phyloP scores from a whole-genome alignment of 2,888 invertebrate genomes.

The Neoascia interrupta region DNA sequence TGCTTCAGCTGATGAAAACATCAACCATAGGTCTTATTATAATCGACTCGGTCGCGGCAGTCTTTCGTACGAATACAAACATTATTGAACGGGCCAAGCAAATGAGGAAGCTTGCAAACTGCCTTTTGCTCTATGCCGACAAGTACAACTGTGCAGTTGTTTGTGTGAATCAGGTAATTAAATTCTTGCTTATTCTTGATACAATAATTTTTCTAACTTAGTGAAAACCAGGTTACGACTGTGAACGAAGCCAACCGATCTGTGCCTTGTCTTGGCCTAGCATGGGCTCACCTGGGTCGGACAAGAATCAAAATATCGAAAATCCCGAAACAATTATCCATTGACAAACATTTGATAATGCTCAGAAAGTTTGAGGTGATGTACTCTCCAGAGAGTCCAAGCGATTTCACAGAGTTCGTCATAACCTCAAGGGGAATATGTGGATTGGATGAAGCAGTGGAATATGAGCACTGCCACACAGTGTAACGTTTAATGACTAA shows the following conservation, averaged over 20 bases:
- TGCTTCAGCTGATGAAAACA: conserved; percentile 81
- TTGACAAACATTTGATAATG: conserved; percentile 72
- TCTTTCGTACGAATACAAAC: conserved; percentile 83
- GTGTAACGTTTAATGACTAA: too few relatives aligned
- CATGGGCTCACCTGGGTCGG: conserved; percentile 85
- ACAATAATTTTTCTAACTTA: too few relatives aligned
- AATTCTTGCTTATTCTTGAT: too few relatives aligned
- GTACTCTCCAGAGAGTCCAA: conserved; percentile 83
- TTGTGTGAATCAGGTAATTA: conserved; percentile 86
- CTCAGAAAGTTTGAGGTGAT: conserved; percentile 81
- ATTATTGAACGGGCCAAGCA: conserved; percentile 81
- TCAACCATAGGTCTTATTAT: conserved; percentile 83
- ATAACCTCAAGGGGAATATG: conserved; percentile 80
- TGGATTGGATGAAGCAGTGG: conserved; percentile 72
- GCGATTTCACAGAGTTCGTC: conserved; percentile 80
- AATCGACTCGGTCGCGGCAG: conserved; percentile 87
- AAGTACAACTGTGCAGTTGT: conserved; percentile 82
- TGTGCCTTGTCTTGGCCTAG: conserved; percentile 83
- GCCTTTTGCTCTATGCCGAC: conserved; percentile 81
- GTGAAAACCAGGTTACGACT: conserved; percentile 77
- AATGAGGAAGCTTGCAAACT: conserved; percentile 81
- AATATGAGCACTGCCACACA: too few relatives aligned
- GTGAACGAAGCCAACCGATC: conserved; percentile 74
- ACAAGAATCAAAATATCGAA: conserved; percentile 81
- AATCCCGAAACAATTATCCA: conserved; percentile 74